Evolutionary conservation across 1,140 invertebrate species (phyloP), one percentile per base, ranked within the genome.

Genomic region (Papilio glaucus): DNA sequence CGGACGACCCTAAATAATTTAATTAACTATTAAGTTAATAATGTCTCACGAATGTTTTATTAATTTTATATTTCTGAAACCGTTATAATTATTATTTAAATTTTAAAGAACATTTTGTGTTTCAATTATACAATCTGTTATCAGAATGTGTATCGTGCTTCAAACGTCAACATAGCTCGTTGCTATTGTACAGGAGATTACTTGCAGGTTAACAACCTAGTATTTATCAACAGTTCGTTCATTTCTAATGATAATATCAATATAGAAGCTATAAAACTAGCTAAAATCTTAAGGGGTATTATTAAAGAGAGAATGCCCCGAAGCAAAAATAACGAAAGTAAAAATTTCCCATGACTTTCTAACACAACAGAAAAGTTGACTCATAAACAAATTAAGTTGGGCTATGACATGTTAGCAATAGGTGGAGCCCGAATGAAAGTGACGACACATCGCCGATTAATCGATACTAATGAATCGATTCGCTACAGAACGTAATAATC

Each of bases 351-450:
- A 63, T 39, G 33, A 41, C 61, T 63, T 63, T 63, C 61, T 63
- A 63, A 39, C 37, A 39, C 33, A 37, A 39, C 37, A 39, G 61
- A 37, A 39, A 63, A 39, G 15, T 63, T 21, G 61, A 63, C 15
- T 37, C 61, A 41, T 63, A 38, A 63, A 63, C 45, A 53, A 53
- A 18, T 15, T 41, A 39, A 38, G 37, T 39, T 63, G 29, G 61
- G 13, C 33, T 63, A 63, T 39, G 33, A 63, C 61, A 57, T 24
- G 29, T 60, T n/a, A 8, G 4, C 13, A 61, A 72, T 68, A 72
- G n/a, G n/a, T n/a, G n/a, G 60, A 71, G 39, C 71, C 53, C 15
- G n/a, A 39, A 74, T 72, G 78, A 80, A 77, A 80, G 78, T 74
- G 65, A 71, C 38, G 69, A 73, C 68, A 41, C 24, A 49, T 65